Evolutionary conservation across 2,888 invertebrate species (phyloP).

Genomic region (Hedya salicella): DNA sequence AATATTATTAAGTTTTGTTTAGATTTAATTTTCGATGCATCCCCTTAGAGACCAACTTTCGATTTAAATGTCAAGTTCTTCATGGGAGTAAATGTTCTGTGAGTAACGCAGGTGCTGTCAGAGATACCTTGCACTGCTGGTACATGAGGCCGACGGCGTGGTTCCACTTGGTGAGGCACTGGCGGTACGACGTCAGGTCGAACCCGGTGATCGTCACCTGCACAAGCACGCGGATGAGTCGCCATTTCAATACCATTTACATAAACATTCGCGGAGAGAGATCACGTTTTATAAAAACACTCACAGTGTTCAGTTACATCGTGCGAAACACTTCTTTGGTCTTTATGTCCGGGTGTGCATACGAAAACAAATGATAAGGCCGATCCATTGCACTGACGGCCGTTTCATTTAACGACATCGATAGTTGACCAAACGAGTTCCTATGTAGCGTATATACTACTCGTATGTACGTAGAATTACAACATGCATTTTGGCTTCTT

Average conservation of each 20-base stretch:
- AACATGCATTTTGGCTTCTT: too few relatives aligned
- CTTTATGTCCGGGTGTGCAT: too few relatives aligned
- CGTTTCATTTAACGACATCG: too few relatives aligned
- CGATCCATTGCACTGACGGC: too few relatives aligned
- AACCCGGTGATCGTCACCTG: conserved; percentile 93
- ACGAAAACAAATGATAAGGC: too few relatives aligned
- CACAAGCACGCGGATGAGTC: neutral
- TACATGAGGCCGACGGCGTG: conserved; percentile 97
- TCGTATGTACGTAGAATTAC: too few relatives aligned
- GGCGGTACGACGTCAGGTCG: conserved; percentile 96
- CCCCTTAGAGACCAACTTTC: too few relatives aligned
- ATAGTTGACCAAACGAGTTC: too few relatives aligned
- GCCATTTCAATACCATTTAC: neutral
- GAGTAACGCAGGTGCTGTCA: neutral
- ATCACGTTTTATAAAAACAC: neutral
- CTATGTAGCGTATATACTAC: too few relatives aligned
- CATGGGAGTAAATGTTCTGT: neutral
- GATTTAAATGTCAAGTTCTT: too few relatives aligned
- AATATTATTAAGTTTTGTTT: too few relatives aligned
- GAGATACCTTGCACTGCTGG: conserved; percentile 89
- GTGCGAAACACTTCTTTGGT: neutral
- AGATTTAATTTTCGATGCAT: too few relatives aligned
- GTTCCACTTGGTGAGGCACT: conserved; percentile 99
- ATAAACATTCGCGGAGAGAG: neutral
- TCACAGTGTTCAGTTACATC: neutral